Evolutionary conservation across 2,797 vertebrate genomes (phyloP).

Genomic region (Passerculus sandwichensis): DNA sequence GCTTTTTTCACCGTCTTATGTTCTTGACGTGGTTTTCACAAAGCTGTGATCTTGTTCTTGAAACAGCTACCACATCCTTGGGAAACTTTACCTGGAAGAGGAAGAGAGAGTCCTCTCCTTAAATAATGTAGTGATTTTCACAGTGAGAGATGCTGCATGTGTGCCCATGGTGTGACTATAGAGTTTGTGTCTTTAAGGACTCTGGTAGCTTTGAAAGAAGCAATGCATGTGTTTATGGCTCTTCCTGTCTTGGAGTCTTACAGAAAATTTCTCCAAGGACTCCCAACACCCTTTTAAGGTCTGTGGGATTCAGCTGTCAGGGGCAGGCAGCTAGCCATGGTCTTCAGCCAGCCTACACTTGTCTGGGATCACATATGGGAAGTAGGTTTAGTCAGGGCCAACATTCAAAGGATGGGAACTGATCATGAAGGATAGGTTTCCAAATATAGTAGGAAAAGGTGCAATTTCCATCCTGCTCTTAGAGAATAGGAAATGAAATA

Average conservation of each 20-base stretch:
- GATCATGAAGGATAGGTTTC: background rate
- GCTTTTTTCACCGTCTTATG: background rate
- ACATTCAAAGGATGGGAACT: background rate
- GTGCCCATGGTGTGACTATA: background rate
- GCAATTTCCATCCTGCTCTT: background rate
- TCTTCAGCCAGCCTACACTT: background rate
- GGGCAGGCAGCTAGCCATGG: background rate
- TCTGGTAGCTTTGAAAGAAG: background rate
- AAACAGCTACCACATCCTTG: background rate
- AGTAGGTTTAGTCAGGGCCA: background rate
- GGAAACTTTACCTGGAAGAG: background rate
- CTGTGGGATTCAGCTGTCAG: background rate
- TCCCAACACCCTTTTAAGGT: background rate
- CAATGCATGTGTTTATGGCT: background rate
- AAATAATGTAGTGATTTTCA: background rate
- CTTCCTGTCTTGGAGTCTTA: background rate
- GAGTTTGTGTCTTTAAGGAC: background rate
- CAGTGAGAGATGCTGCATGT: background rate
- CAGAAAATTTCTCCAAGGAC: background rate
- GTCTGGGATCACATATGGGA: background rate
- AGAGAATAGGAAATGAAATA: background rate
- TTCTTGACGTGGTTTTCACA: background rate
- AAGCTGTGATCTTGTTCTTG: slow-evolving; percentile 10
- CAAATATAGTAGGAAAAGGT: background rate
- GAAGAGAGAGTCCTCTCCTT: background rate